phyloP scores from a whole-genome alignment of 1,140 invertebrate genomes.

The Drosophila ogumai region DNA sequence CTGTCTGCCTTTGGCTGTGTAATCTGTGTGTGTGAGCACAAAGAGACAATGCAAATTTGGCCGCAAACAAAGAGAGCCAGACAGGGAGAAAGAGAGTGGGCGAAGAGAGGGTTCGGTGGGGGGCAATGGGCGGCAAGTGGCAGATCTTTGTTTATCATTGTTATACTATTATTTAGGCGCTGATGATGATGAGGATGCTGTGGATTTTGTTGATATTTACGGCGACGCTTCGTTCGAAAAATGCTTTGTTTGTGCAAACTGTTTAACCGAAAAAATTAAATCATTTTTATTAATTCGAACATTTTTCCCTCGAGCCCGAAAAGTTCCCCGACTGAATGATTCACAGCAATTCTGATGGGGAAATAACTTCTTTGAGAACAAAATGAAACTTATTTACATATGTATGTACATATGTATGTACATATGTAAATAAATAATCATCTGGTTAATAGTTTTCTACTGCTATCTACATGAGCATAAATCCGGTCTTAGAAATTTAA shows the following conservation, averaged over 20 bases:
- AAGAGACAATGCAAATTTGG: conserved; percentile 47
- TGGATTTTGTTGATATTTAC: not conserved
- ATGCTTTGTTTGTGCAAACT: conserved; percentile 20
- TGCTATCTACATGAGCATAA: not conserved
- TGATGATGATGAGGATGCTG: conserved; percentile 9
- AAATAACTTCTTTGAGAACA: not conserved
- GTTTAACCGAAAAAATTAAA: conserved; percentile 1
- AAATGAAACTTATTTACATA: not conserved
- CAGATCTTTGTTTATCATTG: conserved; percentile 40
- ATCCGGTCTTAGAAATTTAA: no score
- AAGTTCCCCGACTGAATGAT: conserved; percentile 17
- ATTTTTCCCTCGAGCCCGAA: not conserved
- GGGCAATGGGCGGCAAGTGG: not conserved
- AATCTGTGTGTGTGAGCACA: conserved; percentile 12
- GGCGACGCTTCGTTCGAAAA: conserved; percentile 10
- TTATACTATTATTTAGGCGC: conserved; percentile 25
- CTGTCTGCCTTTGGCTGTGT: conserved; percentile 2
- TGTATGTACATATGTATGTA: not conserved
- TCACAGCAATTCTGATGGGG: conserved; percentile 4
- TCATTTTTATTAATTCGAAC: conserved; percentile 9
- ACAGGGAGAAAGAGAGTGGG: conserved; percentile 5
- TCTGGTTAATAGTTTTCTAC: not conserved
- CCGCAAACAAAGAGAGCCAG: conserved; percentile 36
- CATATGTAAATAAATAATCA: not conserved
- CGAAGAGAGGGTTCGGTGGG: not conserved